Evolutionary conservation across 2,113 vertebrate species (phyloP).

Genomic region (Barbus barbus): DNA sequence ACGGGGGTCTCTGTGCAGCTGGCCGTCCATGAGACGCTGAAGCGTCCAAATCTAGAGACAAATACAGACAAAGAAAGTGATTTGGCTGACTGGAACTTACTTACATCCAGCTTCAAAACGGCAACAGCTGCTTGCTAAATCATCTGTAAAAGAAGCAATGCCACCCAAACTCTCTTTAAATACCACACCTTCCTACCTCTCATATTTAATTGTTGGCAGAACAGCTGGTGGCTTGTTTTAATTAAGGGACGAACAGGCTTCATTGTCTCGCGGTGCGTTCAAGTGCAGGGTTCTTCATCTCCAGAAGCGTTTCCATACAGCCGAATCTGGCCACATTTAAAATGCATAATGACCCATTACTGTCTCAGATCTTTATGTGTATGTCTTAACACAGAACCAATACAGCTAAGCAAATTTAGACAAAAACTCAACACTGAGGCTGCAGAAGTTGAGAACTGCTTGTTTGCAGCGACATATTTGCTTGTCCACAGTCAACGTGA

Average conservation of each 20-base stretch:
- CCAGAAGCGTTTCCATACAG: slow-evolving; percentile 70
- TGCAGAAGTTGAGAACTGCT: too few species aligned
- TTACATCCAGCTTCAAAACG: slow-evolving; percentile 57
- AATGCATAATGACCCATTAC: slow-evolving; percentile 66
- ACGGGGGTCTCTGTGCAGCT: slow-evolving; percentile 27
- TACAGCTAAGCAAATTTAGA: not conserved
- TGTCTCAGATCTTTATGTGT: slow-evolving; percentile 52
- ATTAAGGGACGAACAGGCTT: slow-evolving; percentile 70
- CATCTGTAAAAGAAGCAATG: slow-evolving; percentile 72
- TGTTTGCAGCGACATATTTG: too few species aligned
- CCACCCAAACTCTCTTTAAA: slow-evolving; percentile 65
- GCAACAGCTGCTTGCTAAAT: slow-evolving; percentile 73
- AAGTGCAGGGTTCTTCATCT: slow-evolving; percentile 63
- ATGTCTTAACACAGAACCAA: slow-evolving; percentile 42
- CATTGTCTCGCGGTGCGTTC: slow-evolving; percentile 61
- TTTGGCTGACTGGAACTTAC: slow-evolving; percentile 49
- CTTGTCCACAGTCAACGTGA: too few species aligned
- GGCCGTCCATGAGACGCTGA: slow-evolving; percentile 43
- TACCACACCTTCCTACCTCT: slow-evolving; percentile 64
- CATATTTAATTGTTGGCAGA: slow-evolving; percentile 67
- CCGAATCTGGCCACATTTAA: slow-evolving; percentile 69
- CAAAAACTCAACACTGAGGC: not conserved
- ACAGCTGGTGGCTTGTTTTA: slow-evolving; percentile 73
- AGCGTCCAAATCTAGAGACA: slow-evolving; percentile 49
- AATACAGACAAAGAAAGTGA: slow-evolving; percentile 59